phyloP scores from a whole-genome alignment of 2,113 vertebrate species.

The Trinectes maculatus region DNA sequence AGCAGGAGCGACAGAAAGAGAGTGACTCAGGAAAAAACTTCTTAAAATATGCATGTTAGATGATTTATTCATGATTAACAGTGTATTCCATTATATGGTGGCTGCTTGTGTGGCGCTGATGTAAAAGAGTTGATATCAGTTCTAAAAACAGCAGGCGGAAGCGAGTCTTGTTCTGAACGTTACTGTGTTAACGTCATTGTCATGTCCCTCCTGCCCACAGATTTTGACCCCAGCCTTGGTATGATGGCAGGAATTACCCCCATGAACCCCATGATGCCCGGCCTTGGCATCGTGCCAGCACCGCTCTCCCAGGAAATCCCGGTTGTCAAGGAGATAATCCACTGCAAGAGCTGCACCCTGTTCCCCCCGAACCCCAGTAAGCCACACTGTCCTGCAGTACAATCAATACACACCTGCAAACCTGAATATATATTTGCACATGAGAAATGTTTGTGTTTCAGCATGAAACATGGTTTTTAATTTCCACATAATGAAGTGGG shows the following conservation, averaged over 20 bases:
- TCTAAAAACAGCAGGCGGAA: not conserved
- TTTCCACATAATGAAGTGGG: not conserved
- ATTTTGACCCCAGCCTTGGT: constrained; percentile 91
- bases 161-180: constrained; percentile 15
- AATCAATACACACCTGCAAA: no score
- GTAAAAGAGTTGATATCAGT: constrained; percentile 37
- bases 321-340: constrained; percentile 94
- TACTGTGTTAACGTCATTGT: constrained; percentile 8
- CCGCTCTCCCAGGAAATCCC: constrained; percentile 90
- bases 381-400: constrained; percentile 43
- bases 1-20: constrained; percentile 40
- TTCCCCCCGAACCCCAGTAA: constrained; percentile 97
- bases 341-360: constrained; percentile 97
- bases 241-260: constrained; percentile 95
- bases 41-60: constrained; percentile 70
- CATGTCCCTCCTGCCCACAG: constrained; percentile 68
- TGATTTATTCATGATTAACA: constrained; percentile 67
- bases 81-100: constrained; percentile 45
- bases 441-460: not conserved
- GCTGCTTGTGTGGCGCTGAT: constrained; percentile 51
- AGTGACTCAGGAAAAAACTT: constrained; percentile 52
- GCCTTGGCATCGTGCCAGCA: constrained; percentile 90
- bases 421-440: no score
- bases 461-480: not conserved
- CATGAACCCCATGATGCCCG: constrained; percentile 93